Base-by-base conservation (phyloP, 2,113 vertebrate species). In the Microcebus griseorufus region DNA sequence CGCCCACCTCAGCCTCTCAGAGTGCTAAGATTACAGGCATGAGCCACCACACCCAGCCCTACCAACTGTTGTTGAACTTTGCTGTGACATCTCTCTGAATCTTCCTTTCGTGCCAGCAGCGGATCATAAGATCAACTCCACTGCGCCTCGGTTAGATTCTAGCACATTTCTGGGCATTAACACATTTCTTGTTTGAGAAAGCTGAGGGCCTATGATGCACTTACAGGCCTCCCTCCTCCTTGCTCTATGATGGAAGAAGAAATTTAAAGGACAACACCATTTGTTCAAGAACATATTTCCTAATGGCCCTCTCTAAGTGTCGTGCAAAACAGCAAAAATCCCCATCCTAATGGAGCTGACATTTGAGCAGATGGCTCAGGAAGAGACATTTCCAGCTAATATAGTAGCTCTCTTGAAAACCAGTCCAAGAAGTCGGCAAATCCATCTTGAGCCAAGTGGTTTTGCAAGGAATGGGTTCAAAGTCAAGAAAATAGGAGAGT, bases 301-400 rank as follows among this genome's bases (percentile, higher is more conserved):
- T 78, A 60, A n/a, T 0, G 0, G 83, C 64, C 79, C 20, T 86
- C 62, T 32, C 62, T n/a, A 10, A 1, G 22, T 22, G 45, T 67
- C 62, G 39, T 8, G 64, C 18, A 75, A 81, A 90, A 89, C 51
- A 69, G 8, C 27, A 86, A 86, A 89, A 80, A n/a, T 11, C 34
- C 48, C 22, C 75, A 3, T 75, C 78, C 83, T 93, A 27, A 73
- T 12, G 23, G 72, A 96, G 81, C 88, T 83, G 65, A 73, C 94
- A 88, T 91, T 78, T 85, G 72, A 95, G 81, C 96, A 97, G 88
- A 94, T 84, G 93, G 90, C 45, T 67, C 34, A 23, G 12, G 37
- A 82, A 94, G 94, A 89, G 55, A 93, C 3, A 51, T 67, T 76
- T 90, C 81, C 69, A 39, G 88, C 62, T 85, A 94, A 94, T 55